Base-by-base conservation (phyloP, 1,140 invertebrate genomes). In the Drosophila paulistorum region DNA sequence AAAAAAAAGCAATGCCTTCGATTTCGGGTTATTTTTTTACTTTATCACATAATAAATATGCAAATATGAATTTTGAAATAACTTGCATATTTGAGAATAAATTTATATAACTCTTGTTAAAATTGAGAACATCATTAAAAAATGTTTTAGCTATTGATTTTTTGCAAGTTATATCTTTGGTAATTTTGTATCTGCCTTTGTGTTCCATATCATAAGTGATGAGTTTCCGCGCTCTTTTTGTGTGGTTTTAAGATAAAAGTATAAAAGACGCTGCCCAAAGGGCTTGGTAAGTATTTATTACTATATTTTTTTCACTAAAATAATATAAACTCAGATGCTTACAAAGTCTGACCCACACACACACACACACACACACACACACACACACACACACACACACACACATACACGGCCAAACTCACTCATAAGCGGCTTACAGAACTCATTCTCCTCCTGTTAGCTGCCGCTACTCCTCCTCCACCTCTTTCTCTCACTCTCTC, bases 351-450 rank as follows among this genome's bases (percentile, higher is more conserved):
- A 75, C 74, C 82, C 68, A 69, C 76, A 72, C 75, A 77, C 42
- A 78, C 60, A 65, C 20, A 68, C 23, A 68, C 45, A 57, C 23
- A 65, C 51, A 35, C 35, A 9, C 20, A 17, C 17, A 17, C 17
- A 17, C 17, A 17, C 17, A 17, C 17, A 17, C 17, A 17, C 17
- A 17, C 17, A 17, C 23, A 68, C 45, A 57, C 23, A 65, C 51
- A 35, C 35, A 9, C 20, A 65, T n/a, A 68, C 23, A 45, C 74
- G 33, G 45, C 3, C 23, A 26, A 26, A 55, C 62, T 73, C 59
- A 71, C 61, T 65, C 41, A 64, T 87, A 87, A 87, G 83, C 83
- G 67, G 83, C 83, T 87, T 85, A 84, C 9, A 62, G 66, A 68
- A 82, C 76, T 74, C 71, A 78, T 61, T 45, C 35, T 23, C 41